Conservation (phyloP, 2,113 vertebrate genomes). For the Peromyscus leucopus region DNA sequence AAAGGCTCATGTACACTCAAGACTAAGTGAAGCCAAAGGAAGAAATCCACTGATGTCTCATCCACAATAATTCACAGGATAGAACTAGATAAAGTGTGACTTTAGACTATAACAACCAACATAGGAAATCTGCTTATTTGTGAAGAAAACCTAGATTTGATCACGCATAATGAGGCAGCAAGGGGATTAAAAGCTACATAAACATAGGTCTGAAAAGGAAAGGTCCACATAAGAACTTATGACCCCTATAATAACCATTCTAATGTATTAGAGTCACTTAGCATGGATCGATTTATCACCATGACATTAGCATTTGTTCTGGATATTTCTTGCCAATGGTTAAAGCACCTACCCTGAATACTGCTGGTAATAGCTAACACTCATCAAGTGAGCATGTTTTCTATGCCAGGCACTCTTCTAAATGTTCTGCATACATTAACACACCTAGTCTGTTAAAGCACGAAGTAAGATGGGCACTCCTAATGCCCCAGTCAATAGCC, state of each 20-base stretch:
- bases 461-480: neutral
- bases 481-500: neutral
- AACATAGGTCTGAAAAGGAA: neutral
- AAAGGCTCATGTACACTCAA: neutral
- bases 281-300: neutral
- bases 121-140: neutral
- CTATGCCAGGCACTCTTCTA: neutral
- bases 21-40: neutral
- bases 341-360: neutral
- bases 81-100: neutral
- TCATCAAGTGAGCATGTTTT: neutral
- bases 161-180: neutral
- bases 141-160: constrained; percentile 48
- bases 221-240: neutral
- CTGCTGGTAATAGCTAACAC: neutral
- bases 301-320: neutral
- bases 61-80: neutral
- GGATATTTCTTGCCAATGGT: neutral
- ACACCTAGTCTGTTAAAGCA: neutral
- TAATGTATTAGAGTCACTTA: neutral
- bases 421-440: neutral
- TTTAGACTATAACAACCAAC: neutral
- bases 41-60: neutral
- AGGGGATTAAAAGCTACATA: neutral
- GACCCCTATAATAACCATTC: neutral